phyloP scores from a whole-genome alignment of 2,113 vertebrate genomes.

The Burhinus oedicnemus region DNA sequence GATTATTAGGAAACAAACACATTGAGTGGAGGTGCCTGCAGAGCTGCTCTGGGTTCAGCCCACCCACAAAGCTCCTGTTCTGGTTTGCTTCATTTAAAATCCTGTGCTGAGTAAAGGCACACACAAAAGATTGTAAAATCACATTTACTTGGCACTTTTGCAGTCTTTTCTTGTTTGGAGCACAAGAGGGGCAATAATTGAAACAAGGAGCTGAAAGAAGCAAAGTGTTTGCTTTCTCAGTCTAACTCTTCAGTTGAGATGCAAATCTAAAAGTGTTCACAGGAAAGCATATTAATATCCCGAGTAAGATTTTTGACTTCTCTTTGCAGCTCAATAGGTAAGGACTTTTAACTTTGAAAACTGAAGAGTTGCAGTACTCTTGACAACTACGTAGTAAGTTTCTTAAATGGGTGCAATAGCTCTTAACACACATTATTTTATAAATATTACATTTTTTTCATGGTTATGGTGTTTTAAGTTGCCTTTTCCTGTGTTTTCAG shows the following conservation, averaged over 20 bases:
- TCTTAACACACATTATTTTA: background rate
- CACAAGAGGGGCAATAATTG: background rate
- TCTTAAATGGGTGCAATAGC: background rate
- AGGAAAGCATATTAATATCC: background rate
- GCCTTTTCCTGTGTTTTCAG: background rate
- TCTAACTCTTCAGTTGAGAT: background rate
- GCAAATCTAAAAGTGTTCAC: background rate
- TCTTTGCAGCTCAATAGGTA: background rate
- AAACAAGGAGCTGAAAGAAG: background rate
- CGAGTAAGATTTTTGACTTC: background rate
- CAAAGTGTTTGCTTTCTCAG: background rate
- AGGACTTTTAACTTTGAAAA: background rate
- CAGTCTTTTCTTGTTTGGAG: background rate
- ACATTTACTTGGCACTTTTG: background rate
- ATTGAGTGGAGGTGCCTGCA: background rate
- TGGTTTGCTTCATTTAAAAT: background rate
- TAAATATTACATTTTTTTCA: background rate
- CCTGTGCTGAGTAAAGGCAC: background rate
- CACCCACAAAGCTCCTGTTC: background rate
- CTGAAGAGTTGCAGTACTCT: background rate
- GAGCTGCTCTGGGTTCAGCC: background rate
- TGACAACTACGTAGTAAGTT: background rate
- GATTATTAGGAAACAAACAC: rapidly evolving
- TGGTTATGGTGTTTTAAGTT: background rate
- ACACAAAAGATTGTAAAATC: background rate